Conservation (phyloP, 2,113 vertebrate species). For the Vulpes ferrilata region DNA sequence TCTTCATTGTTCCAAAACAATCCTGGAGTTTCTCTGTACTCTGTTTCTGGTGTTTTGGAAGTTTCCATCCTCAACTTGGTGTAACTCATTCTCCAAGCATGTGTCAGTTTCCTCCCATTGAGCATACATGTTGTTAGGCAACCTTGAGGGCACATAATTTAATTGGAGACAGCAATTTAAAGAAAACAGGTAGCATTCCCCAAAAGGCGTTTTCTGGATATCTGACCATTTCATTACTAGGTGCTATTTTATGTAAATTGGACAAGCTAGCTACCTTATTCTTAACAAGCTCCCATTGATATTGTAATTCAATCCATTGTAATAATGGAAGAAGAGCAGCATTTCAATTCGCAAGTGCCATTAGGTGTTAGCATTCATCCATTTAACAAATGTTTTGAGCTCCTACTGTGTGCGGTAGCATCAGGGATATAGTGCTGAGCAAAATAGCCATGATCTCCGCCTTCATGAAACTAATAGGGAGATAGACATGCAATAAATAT, state of each 20-base stretch:
- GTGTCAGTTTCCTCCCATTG: background rate
- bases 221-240: background rate
- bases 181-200: background rate
- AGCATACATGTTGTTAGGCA: background rate
- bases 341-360: background rate
- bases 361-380: background rate
- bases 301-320: background rate
- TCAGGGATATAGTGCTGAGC: background rate
- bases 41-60: background rate
- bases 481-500: background rate
- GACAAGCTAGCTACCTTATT: background rate
- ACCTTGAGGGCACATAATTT: background rate
- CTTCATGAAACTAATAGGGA: background rate
- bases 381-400: background rate
- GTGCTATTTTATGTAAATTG: background rate
- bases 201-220: background rate
- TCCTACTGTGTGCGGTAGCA: background rate
- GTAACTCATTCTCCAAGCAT: background rate
- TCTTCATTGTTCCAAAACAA: conserved; percentile 14
- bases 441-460: background rate
- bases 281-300: background rate
- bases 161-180: background rate
- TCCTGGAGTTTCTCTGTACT: background rate
- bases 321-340: background rate
- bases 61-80: background rate